A percentile compares a stretch with the other conserved stretches of the same genome.
phyloP scores from a whole-genome alignment of 2,113 vertebrate genomes.

The Cyprinodon variegatus region DNA sequence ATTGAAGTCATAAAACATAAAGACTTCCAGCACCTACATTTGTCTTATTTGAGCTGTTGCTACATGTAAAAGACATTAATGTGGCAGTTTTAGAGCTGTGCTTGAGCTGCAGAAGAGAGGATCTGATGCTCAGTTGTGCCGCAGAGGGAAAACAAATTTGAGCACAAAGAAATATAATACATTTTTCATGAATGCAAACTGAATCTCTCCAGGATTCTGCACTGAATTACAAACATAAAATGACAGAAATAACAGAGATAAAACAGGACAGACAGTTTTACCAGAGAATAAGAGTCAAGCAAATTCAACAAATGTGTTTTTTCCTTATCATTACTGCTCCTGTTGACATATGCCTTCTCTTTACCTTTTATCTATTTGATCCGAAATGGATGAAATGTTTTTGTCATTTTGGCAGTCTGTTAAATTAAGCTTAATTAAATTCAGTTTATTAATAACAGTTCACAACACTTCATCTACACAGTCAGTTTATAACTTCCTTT shows the following conservation, averaged over 20 bases:
- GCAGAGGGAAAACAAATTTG: constrained; percentile 61
- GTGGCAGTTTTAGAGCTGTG: constrained; percentile 22
- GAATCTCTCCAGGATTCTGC: constrained; percentile 52
- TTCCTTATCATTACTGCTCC: neutral
- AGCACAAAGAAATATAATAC: constrained; percentile 69
- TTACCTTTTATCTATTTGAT: neutral
- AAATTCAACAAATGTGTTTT: constrained; percentile 18
- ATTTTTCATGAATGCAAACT: constrained; percentile 72
- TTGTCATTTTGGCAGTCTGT: neutral
- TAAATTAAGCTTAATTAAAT: neutral
- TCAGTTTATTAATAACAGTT: too few relatives aligned
- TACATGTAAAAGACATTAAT: constrained; percentile 16
- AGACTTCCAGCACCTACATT: constrained; percentile 8
- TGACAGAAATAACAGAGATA: constrained; percentile 31
- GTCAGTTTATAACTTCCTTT: too few relatives aligned
- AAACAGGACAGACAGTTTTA: constrained; percentile 35
- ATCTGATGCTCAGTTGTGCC: constrained; percentile 36
- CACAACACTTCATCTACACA: too few relatives aligned
- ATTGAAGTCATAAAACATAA: constrained; percentile 11
- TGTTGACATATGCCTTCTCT: neutral
- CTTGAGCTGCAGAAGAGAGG: constrained; percentile 27
- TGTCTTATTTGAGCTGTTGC: neutral
- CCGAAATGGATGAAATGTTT: neutral
- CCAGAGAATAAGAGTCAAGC: constrained; percentile 35
- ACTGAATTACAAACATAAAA: constrained; percentile 69